phyloP scores from a whole-genome alignment of 2,113 vertebrate species.

The Cochlearius cochlearius region DNA sequence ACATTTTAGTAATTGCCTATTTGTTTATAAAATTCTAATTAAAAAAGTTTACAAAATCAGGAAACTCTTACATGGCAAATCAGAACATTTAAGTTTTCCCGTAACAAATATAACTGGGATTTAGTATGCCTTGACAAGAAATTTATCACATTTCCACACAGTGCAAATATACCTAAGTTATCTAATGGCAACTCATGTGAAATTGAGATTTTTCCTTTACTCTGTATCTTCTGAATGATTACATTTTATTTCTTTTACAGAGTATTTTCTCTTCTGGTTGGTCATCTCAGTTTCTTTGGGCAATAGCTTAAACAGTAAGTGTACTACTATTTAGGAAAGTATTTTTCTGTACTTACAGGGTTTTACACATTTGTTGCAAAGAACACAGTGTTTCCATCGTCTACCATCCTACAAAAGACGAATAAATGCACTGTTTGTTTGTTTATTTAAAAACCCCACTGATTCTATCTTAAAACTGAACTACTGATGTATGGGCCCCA shows the following conservation, averaged over 20 bases:
- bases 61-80: neutral
- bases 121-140: neutral
- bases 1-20: neutral
- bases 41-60: neutral
- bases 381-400: slow-evolving; percentile 88
- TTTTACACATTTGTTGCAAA: slow-evolving; percentile 91
- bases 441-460: neutral
- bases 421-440: neutral
- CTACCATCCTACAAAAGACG: slow-evolving; percentile 84
- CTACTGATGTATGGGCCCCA: rapidly evolving
- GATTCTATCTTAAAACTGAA: neutral
- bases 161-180: neutral
- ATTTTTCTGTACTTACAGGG: slow-evolving; percentile 83
- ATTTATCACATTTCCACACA: neutral
- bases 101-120: neutral
- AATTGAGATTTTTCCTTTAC: neutral
- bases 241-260: neutral
- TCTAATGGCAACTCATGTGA: neutral
- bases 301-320: neutral
- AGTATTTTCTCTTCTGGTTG: neutral
- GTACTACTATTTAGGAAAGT: neutral
- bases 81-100: neutral
- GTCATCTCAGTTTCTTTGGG: neutral
- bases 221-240: neutral
- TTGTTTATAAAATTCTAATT: neutral